These are phyloP conservation scores for Pandemis cinnamomeana DNA, from an alignment of 2,888 invertebrate species.

Conservation along the genomic window DNA sequence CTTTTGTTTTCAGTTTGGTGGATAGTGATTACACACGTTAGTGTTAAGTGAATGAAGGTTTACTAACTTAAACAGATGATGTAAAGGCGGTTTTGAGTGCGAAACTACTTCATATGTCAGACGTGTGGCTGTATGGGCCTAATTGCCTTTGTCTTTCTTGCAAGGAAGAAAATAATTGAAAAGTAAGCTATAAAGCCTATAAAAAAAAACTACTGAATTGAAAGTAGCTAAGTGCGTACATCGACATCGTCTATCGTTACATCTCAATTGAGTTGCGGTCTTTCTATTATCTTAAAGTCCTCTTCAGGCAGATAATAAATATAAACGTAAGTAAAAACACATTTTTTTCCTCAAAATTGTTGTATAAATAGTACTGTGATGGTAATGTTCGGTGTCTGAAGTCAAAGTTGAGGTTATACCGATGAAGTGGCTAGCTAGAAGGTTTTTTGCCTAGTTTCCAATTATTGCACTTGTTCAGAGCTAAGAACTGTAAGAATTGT, in stretches of 20 bases:
- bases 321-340: conserved; percentile 23
- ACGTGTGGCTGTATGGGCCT: not conserved
- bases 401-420: conserved; percentile 41
- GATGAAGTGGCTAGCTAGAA: conserved; percentile 11
- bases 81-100: no score
- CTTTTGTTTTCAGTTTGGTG: no score
- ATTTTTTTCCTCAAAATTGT: not conserved
- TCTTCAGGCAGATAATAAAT: not conserved
- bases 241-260: not conserved
- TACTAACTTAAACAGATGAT: no score
- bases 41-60: no score
- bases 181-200: not conserved
- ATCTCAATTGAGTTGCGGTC: not conserved
- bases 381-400: conserved; percentile 1
- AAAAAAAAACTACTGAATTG: not conserved
- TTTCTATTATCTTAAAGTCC: not conserved
- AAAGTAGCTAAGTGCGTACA: not conserved
- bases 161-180: not conserved
- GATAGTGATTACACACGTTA: no score
- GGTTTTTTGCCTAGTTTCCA: conserved; percentile 17
- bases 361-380: not conserved
- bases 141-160: no score
- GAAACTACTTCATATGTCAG: not conserved
- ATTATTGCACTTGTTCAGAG: conserved; percentile 68
- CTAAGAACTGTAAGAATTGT: conserved; percentile 59